Percentiles rank a stretch among this genome's conserved stretches.
Evolutionary conservation across 2,797 vertebrate genomes (phyloP).

Genomic region (Champsocephalus esox): DNA sequence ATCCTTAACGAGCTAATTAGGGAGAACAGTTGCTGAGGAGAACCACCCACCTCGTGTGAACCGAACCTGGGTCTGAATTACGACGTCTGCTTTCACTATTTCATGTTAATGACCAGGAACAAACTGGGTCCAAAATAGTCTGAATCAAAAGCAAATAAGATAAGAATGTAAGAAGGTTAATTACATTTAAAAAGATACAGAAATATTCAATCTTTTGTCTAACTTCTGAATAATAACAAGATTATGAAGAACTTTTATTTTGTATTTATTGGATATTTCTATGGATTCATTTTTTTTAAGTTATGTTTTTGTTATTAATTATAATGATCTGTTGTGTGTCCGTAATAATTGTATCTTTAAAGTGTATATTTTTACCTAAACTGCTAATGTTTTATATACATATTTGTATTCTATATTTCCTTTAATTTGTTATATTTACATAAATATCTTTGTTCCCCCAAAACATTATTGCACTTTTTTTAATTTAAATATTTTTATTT

Average conservation of each 20-base stretch:
- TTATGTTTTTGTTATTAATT: too few species aligned
- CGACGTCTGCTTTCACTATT: slow-evolving; percentile 1
- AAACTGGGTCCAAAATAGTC: slow-evolving; percentile 19
- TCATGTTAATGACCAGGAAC: slow-evolving; percentile 25
- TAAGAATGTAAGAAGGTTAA: slow-evolving; percentile 7
- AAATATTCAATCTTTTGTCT: neutral
- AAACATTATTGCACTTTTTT: too few species aligned
- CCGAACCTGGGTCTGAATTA: slow-evolving; percentile 31
- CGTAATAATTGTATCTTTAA: too few species aligned
- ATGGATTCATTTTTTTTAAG: too few species aligned
- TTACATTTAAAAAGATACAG: slow-evolving; percentile 1
- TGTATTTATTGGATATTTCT: neutral
- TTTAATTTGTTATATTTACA: too few species aligned
- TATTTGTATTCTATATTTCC: too few species aligned
- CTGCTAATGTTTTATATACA: too few species aligned
- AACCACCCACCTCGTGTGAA: slow-evolving; percentile 68
- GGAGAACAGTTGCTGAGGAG: slow-evolving; percentile 60
- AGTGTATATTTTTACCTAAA: too few species aligned
- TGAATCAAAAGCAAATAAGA: neutral
- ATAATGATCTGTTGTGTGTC: too few species aligned
- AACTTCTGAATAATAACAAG: neutral
- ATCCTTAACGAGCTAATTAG: slow-evolving; percentile 73
- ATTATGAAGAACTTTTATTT: neutral
- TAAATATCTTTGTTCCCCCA: too few species aligned
- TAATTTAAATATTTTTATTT: too few species aligned